Conservation (phyloP, 1,140 invertebrate species). For the Sinella curviseta region DNA sequence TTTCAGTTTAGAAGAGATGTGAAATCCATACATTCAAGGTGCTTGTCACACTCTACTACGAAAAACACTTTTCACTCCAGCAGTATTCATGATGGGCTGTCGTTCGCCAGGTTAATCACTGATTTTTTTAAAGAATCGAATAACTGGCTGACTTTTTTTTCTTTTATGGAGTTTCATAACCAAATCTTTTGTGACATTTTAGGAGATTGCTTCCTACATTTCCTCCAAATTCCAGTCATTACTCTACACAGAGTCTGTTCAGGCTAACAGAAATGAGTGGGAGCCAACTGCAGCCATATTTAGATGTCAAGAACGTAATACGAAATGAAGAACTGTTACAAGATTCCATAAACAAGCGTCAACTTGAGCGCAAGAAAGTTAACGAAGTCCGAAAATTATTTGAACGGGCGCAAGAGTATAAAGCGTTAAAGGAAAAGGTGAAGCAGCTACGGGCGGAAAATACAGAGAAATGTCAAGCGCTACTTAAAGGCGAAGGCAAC, state of each 20-base stretch:
- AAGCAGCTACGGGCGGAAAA: conserved; percentile 28
- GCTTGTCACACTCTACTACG: no score
- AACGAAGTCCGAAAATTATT: conserved; percentile 22
- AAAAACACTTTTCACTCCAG: no score
- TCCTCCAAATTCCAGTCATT: neutral
- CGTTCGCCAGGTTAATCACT: no score
- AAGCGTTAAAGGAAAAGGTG: neutral
- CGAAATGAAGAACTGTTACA: conserved; percentile 16
- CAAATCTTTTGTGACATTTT: neutral
- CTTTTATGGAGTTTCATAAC: neutral
- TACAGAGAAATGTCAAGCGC: conserved; percentile 10
- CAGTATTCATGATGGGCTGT: no score
- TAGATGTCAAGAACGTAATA: conserved; percentile 40
- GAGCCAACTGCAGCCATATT: conserved; percentile 38
- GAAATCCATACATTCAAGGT: no score
- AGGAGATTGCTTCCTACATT: neutral
- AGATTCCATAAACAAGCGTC: conserved; percentile 32
- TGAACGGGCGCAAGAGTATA: conserved; percentile 19
- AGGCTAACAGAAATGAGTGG: neutral
- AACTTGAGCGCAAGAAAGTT: neutral
- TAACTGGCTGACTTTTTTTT: no score
- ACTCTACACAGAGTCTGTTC: neutral
- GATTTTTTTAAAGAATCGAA: no score
- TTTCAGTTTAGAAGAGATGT: no score
- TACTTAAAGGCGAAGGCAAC: conserved; percentile 53